Base-by-base conservation (phyloP, 2,113 vertebrate genomes). In the Agapornis roseicollis region DNA sequence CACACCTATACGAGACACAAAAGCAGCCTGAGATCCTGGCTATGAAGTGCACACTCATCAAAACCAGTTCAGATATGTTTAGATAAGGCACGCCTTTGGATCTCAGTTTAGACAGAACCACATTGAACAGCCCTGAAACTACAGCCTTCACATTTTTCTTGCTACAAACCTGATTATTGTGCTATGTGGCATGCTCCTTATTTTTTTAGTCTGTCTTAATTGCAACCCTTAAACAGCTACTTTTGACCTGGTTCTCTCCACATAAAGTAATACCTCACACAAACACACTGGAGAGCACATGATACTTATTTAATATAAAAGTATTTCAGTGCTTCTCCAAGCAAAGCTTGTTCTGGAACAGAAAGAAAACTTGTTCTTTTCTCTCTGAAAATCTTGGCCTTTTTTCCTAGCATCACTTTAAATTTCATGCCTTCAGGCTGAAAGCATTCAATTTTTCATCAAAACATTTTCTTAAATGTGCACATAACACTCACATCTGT, bases 341-440 rank as follows among this genome's bases (percentile, higher is more conserved):
- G 63, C 44, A 88, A 85, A 80, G 42, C 49, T 85, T 85, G 37
- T 15, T 94, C 88, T 91, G 63, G 79, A 95, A 88, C 49, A 66
- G 37, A 91, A 60, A 74, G 39, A 83, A 94, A 96, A 58, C 17
- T 86, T 80, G 12, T 33, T 86, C 60, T 80, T 93, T 88, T 80
- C 85, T 85, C 70, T 5, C 0, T 80, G 72, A 80, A 87, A 88
- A 88, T 53, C 28, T 47, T 82, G 58, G 82, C 88, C 37, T 17
- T 80, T 95, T 50, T 53, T 94, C 76, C 64, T 78, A 84, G 52
- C n/a, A 63, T 29, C 55, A 35, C 31, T 90, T 88, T 86, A 80
- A 85, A 93, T 70, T 77, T 93, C 76, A 50, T 74, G 85, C 83
- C 88, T 86, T 71, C 41, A 83, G 83, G 94, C 55, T 71, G n/a